phyloP scores from a whole-genome alignment of 30 jellyfish, hydroid and myxozoan genomes.

The Euphysa ruthae region DNA sequence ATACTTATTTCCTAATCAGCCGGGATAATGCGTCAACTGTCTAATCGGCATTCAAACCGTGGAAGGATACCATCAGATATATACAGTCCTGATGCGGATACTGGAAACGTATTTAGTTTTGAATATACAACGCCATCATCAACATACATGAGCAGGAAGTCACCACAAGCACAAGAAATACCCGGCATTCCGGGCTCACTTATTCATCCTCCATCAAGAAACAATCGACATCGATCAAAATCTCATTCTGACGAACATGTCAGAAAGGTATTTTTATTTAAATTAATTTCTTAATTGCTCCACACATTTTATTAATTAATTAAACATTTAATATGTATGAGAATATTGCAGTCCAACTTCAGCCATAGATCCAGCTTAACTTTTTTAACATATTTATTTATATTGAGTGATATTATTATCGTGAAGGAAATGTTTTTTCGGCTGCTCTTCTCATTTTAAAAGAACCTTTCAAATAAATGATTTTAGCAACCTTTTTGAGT shows the following conservation, averaged over 20 bases:
- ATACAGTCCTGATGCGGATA: slow-evolving; percentile 7
- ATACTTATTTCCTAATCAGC: slow-evolving; percentile 4
- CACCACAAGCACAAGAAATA: slow-evolving; percentile 37
- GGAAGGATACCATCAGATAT: slow-evolving; percentile 12
- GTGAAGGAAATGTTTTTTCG: no score
- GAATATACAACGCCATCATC: slow-evolving; percentile 38
- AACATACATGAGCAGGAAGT: slow-evolving; percentile 14
- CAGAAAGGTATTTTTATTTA: slow-evolving; percentile 4
- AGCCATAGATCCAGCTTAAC: no score
- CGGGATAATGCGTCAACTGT: slow-evolving; percentile 18
- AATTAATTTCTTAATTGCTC: background rate
- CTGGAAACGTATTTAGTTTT: slow-evolving; percentile 6
- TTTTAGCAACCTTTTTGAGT: no score
- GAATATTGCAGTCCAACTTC: no score
- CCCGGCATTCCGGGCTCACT: slow-evolving; percentile 43
- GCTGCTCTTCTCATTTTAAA: no score
- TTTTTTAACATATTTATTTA: no score
- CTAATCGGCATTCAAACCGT: background rate
- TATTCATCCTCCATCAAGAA: slow-evolving; percentile 37
- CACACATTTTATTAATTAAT: no score
- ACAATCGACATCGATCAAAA: slow-evolving; percentile 68
- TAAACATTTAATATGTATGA: no score
- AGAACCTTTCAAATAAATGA: no score
- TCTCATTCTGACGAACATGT: slow-evolving; percentile 69
- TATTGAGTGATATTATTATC: no score